A percentile compares a stretch with the other conserved stretches of the same genome.
These are phyloP conservation scores for Acleris holmiana DNA, from an alignment of 2,888 invertebrate species.

Conservation along the genomic window DNA sequence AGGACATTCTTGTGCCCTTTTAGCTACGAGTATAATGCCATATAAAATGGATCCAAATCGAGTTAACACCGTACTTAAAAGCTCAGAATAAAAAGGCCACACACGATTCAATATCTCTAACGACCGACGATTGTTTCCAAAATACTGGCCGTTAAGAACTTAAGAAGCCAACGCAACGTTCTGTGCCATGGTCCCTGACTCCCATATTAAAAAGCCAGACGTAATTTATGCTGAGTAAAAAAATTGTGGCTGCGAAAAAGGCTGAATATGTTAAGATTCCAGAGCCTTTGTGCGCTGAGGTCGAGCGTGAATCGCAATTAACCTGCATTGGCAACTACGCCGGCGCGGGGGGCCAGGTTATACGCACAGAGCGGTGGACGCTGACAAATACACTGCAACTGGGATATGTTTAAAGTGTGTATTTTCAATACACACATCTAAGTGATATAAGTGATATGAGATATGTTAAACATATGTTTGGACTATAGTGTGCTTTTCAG, in stretches of 20 bases:
- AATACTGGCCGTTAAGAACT: slow-evolving; percentile 20
- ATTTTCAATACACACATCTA: no score
- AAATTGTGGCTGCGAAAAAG: slow-evolving; percentile 32
- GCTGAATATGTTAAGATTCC: slow-evolving; percentile 61
- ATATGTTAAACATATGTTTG: no score
- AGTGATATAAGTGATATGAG: no score
- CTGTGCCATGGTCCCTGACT: no score
- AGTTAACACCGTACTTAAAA: no score
- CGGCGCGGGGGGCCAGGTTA: slow-evolving; percentile 44
- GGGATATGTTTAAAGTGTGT: no score
- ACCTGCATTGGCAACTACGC: slow-evolving; percentile 71
- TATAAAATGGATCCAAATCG: no score
- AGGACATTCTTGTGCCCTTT: no score
- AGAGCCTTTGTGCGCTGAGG: slow-evolving; percentile 62
- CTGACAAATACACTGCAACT: no score
- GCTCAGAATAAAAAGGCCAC: slow-evolving; percentile 11
- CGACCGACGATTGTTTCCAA: slow-evolving; percentile 11
- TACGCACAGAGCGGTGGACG: neutral
- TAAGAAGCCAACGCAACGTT: slow-evolving; percentile 14
- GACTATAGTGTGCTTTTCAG: no score
- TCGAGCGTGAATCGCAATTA: slow-evolving; percentile 73
- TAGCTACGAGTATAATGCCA: no score
- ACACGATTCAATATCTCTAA: neutral
- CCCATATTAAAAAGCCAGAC: no score
- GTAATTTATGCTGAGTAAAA: neutral